Percentiles rank a stretch among this genome's conserved stretches.
Conservation (phyloP, 1,140 invertebrate species). For the Hycleus cichorii region DNA sequence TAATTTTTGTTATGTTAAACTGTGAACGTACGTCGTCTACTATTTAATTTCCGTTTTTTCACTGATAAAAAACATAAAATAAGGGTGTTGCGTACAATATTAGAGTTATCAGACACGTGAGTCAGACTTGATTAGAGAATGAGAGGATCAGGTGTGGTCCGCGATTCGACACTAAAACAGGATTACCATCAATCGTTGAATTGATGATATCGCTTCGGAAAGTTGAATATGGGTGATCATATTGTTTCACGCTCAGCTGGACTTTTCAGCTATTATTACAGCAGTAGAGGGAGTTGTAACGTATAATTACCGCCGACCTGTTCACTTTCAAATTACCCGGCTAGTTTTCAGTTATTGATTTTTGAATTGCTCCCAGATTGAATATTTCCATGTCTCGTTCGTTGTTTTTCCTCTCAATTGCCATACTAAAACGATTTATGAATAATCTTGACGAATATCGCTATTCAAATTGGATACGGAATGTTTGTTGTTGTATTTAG, state of each 20-base stretch:
- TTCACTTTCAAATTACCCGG: slow-evolving; percentile 16
- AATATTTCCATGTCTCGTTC: background rate
- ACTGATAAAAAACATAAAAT: slow-evolving; percentile 17
- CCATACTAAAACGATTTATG: too few relatives aligned
- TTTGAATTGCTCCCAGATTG: slow-evolving; percentile 4
- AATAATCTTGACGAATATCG: background rate
- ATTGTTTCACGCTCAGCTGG: slow-evolving; percentile 34
- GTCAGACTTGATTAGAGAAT: background rate
- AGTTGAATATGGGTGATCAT: slow-evolving; percentile 19
- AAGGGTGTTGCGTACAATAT: background rate
- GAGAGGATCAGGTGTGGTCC: slow-evolving; percentile 27
- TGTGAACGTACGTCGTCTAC: slow-evolving; percentile 20
- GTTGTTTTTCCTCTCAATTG: background rate
- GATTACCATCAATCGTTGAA: slow-evolving; percentile 24
- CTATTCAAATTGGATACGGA: slow-evolving; percentile 11
- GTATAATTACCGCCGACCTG: slow-evolving; percentile 29
- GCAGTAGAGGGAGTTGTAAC: slow-evolving; percentile 25
- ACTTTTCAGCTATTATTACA: slow-evolving; percentile 25
- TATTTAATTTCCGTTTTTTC: background rate
- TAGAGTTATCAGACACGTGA: slow-evolving; percentile 16
- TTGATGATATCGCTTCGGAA: slow-evolving; percentile 6
- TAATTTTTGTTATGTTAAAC: slow-evolving; percentile 40
- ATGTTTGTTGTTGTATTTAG: slow-evolving; percentile 22
- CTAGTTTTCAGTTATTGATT: slow-evolving; percentile 13
- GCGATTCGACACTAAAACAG: slow-evolving; percentile 1